Base-by-base conservation (phyloP, 2,888 invertebrate species). In the Sceliomorpha sp. region DNA sequence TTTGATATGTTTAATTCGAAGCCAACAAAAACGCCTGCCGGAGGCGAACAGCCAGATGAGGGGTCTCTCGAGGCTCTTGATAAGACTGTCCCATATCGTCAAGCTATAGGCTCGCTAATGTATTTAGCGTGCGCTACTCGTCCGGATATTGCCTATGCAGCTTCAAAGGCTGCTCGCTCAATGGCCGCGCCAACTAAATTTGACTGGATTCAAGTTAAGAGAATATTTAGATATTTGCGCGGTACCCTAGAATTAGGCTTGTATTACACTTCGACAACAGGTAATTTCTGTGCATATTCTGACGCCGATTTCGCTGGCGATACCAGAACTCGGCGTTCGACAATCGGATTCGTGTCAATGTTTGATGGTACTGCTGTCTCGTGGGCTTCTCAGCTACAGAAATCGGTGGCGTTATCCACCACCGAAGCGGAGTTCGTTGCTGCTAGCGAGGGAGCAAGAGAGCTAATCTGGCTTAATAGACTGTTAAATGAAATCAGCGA, bases 371-470 rank as follows among this genome's bases (percentile, higher is more conserved):
- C 75, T 15, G 72, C 73, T 8, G 70, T 80, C 31, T 72, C 73
- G 0, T 80, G 78, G 77, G 24, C 67, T 9, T 34, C 20, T 10
- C 15, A 63, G 32, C 12, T 58, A 53, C 39, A 64, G 26, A 55
- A 62, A 34, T 44, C 66, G 10, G 68, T 74, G 7, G 59, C 78
- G 0, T 73, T 76, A 2, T 72, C 64, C 15, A 75, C 72, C 2
- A 75, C 64, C n/a, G 80, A 79, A 59, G 73, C 80, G 14, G 81
- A 81, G 26, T 75, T 81, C 6, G 68, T 84, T 24, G 80, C 81
- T 48, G 79, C 77, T 10, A 80, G 64, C 45, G 74, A 81, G 50
- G 74, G 71, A 29, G 62, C 68, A 0, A 81, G 81, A 66, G 77
- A 80, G 48, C 42, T 70, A 17, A 78, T 84, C 32, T 83, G 80